Percentiles rank a stretch among this genome's conserved stretches.
phyloP scores from a whole-genome alignment of 2,888 invertebrate genomes.

The Hirtodrosophila alboralis region DNA sequence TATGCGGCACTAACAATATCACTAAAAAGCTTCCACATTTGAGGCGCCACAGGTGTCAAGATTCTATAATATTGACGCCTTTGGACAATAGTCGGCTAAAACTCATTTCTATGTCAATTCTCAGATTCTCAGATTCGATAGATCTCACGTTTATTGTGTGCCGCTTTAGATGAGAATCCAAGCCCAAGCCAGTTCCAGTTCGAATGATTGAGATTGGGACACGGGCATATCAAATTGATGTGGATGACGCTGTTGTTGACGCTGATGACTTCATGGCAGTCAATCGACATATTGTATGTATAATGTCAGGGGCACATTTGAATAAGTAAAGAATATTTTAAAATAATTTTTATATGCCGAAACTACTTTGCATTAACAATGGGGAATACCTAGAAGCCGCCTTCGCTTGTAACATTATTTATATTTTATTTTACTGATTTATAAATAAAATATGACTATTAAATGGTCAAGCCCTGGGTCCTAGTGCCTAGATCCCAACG shows the following conservation, averaged over 20 bases:
- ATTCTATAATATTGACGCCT: constrained; percentile 64
- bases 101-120: constrained; percentile 49
- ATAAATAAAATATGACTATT: constrained; percentile 42
- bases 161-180: constrained; percentile 28
- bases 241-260: constrained; percentile 59
- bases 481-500: constrained; percentile 29
- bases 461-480: constrained; percentile 1
- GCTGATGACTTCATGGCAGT: constrained; percentile 78
- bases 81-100: constrained; percentile 40
- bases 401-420: constrained; percentile 14
- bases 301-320: constrained; percentile 60
- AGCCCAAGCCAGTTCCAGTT: constrained; percentile 7
- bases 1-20: neutral
- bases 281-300: constrained; percentile 27
- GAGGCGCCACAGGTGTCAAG: constrained; percentile 70
- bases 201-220: constrained; percentile 20
- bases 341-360: constrained; percentile 44
- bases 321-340: constrained; percentile 73
- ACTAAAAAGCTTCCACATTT: constrained; percentile 42
- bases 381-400: constrained; percentile 18
- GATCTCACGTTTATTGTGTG: constrained; percentile 45
- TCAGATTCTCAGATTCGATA: constrained; percentile 32
- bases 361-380: constrained; percentile 37
- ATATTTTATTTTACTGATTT: constrained; percentile 48
- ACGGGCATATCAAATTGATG: constrained; percentile 68